These are phyloP conservation scores for Dryobota labecula DNA, from an alignment of 2,888 invertebrate genomes.

Conservation along the genomic window DNA sequence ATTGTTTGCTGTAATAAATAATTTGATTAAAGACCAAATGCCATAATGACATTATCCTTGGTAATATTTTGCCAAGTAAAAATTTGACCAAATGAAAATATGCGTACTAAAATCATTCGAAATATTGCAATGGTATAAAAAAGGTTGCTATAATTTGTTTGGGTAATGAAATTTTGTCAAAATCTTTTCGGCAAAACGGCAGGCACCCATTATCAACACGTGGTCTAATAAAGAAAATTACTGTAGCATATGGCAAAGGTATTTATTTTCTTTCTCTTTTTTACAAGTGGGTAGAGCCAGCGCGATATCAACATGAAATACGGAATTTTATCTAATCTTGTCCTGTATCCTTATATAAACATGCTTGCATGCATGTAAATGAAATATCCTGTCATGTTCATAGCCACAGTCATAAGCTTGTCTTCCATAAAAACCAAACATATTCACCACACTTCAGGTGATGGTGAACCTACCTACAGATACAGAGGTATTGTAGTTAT, in stretches of 20 bases:
- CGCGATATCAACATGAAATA: background rate
- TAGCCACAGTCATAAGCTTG: background rate
- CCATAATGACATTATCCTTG: too few species aligned
- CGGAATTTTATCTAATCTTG: background rate
- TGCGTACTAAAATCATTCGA: too few species aligned
- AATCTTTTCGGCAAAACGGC: too few species aligned
- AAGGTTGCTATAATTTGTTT: too few species aligned
- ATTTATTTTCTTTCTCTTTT: conserved; percentile 3
- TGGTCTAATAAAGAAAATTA: conserved; percentile 26
- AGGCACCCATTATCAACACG: too few species aligned
- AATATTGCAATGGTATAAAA: too few species aligned
- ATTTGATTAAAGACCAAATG: too few species aligned
- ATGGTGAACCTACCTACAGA: background rate
- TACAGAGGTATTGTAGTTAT: background rate
- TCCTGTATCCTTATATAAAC: background rate
- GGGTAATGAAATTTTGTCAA: too few species aligned
- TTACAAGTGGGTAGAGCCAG: background rate
- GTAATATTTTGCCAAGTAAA: too few species aligned
- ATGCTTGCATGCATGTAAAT: too few species aligned
- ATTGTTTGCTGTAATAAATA: too few species aligned
- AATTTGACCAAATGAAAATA: too few species aligned
- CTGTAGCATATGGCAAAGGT: conserved; percentile 14
- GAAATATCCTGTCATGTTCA: background rate
- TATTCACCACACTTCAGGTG: background rate
- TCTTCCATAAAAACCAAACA: background rate